These are phyloP conservation scores for Cossypha heuglini DNA, from an alignment of 2,797 vertebrate genomes.

Conservation along the genomic window DNA sequence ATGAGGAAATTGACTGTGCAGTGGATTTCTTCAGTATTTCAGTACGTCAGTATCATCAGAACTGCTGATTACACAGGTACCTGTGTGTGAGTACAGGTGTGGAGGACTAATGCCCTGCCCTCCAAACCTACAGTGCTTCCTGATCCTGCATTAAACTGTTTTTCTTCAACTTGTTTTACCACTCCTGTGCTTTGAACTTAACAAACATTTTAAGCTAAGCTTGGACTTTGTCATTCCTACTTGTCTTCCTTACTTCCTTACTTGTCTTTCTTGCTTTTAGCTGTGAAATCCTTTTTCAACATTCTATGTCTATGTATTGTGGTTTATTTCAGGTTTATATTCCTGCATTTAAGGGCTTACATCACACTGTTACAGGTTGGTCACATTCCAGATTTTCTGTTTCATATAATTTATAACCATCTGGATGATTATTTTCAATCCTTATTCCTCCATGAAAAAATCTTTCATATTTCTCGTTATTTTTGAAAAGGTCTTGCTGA, in stretches of 20 bases:
- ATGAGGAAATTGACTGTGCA: not conserved
- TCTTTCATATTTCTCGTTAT: not conserved
- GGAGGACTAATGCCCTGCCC: not conserved
- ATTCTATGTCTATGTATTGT: not conserved
- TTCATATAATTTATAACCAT: not conserved
- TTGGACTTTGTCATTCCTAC: not conserved
- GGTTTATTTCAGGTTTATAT: not conserved
- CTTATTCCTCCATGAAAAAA: not conserved
- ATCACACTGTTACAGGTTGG: not conserved
- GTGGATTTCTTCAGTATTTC: not conserved
- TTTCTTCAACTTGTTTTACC: not conserved
- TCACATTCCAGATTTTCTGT: not conserved
- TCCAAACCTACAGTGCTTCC: not conserved
- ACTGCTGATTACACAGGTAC: not conserved
- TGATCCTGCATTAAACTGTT: not conserved
- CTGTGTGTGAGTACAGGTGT: not conserved
- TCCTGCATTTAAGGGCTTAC: not conserved
- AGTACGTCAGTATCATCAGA: not conserved
- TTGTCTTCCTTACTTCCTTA: not conserved
- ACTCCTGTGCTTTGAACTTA: not conserved
- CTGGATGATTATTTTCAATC: not conserved
- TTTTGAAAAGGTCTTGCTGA: constrained; percentile 8
- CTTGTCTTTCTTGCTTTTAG: not conserved
- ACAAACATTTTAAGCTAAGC: not conserved
- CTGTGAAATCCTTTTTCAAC: not conserved